phyloP scores from a whole-genome alignment of 2,888 invertebrate genomes.

The Nemapogon koenigi region DNA sequence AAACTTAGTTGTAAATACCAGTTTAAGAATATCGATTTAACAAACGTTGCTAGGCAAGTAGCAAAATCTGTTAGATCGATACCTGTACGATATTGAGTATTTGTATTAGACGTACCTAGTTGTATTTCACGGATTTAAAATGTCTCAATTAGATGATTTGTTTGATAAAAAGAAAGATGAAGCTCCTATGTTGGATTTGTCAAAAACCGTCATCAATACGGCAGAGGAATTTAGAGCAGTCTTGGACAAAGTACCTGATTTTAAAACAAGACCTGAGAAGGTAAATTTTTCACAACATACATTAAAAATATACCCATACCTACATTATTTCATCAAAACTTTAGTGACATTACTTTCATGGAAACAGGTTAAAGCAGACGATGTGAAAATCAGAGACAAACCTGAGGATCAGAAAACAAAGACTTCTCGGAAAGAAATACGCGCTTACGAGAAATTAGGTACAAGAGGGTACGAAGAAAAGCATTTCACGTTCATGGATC shows the following conservation, averaged over 20 bases:
- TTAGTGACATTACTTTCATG: background rate
- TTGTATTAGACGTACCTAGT: too few species aligned
- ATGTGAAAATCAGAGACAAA: slow-evolving; percentile 76
- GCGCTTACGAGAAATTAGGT: slow-evolving; percentile 68
- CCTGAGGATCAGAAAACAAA: slow-evolving; percentile 74
- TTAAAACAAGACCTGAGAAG: slow-evolving; percentile 88
- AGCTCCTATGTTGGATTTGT: slow-evolving; percentile 83
- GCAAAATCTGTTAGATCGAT: slow-evolving; percentile 2
- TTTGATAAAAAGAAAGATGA: slow-evolving; percentile 86
- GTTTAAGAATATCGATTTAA: slow-evolving; percentile 9
- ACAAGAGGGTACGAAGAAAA: slow-evolving; percentile 66
- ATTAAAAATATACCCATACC: background rate
- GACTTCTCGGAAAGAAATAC: slow-evolving; percentile 74
- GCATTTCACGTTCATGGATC: slow-evolving; percentile 69
- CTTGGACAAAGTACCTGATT: slow-evolving; percentile 88
- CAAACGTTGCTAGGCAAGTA: slow-evolving; percentile 1
- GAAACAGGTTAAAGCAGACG: slow-evolving; percentile 72
- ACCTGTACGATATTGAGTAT: too few species aligned
- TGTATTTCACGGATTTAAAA: too few species aligned
- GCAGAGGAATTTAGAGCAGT: slow-evolving; percentile 84
- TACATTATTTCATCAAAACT: background rate
- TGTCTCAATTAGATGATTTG: slow-evolving; percentile 82
- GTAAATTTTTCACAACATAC: slow-evolving; percentile 33
- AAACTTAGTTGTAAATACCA: too few species aligned
- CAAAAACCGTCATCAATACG: slow-evolving; percentile 76